A percentile compares a stretch with the other conserved stretches of the same genome.
Conservation (phyloP, 1,140 invertebrate genomes). For the Coelopa frigida region DNA sequence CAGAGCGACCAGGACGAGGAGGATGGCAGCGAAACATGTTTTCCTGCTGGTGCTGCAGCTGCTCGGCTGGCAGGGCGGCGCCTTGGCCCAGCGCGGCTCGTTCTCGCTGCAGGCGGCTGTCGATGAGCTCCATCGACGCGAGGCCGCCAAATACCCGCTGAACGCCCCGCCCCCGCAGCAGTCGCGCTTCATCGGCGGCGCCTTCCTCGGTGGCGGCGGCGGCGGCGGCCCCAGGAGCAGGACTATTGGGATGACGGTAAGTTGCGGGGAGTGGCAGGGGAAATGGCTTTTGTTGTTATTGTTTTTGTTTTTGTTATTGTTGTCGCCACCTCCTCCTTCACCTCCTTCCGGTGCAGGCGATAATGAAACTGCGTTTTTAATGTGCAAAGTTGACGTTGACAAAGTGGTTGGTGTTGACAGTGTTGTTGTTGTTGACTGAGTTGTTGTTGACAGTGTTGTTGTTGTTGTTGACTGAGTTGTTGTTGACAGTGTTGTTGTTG, state of each 20-base stretch:
- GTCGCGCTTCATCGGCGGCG: constrained; percentile 15
- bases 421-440: too few relatives aligned
- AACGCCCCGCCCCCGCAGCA: constrained; percentile 26
- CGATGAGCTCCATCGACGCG: constrained; percentile 39
- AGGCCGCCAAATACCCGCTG: constrained; percentile 36
- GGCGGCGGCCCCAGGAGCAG: constrained; percentile 13
- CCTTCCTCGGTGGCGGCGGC: constrained; percentile 6
- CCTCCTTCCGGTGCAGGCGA: neutral
- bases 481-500: too few relatives aligned
- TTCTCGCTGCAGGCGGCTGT: constrained; percentile 41
- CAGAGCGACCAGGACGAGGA: too few relatives aligned
- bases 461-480: too few relatives aligned
- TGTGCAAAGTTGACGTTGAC: neutral
- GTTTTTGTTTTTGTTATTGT: neutral
- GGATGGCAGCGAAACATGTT: constrained; percentile 5
- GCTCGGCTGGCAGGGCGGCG: neutral
- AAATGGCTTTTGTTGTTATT: neutral
- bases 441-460: too few relatives aligned
- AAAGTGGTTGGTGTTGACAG: too few relatives aligned
- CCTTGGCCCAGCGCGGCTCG: constrained; percentile 24
- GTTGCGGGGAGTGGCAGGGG: constrained; percentile 3
- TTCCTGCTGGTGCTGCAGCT: constrained; percentile 15
- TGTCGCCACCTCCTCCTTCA: neutral
- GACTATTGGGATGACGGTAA: constrained; percentile 43
- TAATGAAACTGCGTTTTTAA: constrained; percentile 4